Percentiles rank a stretch among this genome's conserved stretches.
Evolutionary conservation across 2,797 vertebrate species (phyloP).

Genomic region (Catharus ustulatus): DNA sequence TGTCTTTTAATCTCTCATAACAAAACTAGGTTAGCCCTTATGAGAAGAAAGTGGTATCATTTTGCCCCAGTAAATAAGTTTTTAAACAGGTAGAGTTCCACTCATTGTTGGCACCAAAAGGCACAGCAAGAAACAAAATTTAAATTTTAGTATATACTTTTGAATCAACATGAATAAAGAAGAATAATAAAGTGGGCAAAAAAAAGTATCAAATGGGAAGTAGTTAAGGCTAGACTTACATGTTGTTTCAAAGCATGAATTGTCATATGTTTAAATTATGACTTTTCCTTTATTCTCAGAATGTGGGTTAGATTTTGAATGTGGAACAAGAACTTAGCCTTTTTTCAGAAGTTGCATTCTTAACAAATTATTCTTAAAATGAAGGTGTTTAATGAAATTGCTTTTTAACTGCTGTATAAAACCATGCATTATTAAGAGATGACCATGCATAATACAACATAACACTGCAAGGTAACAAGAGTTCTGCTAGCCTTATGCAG

Average conservation of each 20-base stretch:
- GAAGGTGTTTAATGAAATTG: slow-evolving; percentile 25
- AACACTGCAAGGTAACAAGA: slow-evolving; percentile 8
- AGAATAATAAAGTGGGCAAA: slow-evolving; percentile 39
- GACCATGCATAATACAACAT: slow-evolving; percentile 32
- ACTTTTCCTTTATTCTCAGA: slow-evolving; percentile 54
- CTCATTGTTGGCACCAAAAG: slow-evolving; percentile 32
- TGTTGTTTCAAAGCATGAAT: slow-evolving; percentile 65
- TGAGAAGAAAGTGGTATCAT: neutral
- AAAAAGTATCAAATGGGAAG: slow-evolving; percentile 49
- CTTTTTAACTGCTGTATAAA: slow-evolving; percentile 47
- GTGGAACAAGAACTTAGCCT: slow-evolving; percentile 43
- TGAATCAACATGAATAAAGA: slow-evolving; percentile 33
- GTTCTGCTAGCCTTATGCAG: neutral
- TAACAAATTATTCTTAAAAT: slow-evolving; percentile 59
- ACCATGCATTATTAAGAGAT: slow-evolving; percentile 59
- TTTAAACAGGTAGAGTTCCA: slow-evolving; percentile 1
- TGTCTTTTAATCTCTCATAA: slow-evolving; percentile 16
- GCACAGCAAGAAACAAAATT: neutral
- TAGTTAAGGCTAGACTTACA: slow-evolving; percentile 35
- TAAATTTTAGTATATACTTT: slow-evolving; percentile 51
- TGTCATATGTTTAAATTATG: slow-evolving; percentile 32
- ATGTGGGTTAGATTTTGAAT: slow-evolving; percentile 62
- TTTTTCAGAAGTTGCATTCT: slow-evolving; percentile 41
- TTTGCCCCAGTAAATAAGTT: neutral
- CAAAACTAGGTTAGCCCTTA: neutral